Conservation (phyloP, 2,797 vertebrate species). For the Nyctalus aviator region DNA sequence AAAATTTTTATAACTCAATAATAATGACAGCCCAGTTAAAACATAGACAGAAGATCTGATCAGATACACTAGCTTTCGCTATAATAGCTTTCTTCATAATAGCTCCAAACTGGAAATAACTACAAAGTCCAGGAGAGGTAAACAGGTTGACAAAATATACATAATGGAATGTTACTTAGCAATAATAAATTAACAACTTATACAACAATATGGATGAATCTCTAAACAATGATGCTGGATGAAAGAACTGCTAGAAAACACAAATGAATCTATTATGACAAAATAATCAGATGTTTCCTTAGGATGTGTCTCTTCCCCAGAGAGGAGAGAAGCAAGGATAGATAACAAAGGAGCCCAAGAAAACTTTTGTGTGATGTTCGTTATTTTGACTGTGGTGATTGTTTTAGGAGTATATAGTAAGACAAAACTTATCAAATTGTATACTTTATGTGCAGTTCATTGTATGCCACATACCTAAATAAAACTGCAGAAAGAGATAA, state of each 20-base stretch:
- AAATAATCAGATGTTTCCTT: background rate
- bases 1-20: background rate
- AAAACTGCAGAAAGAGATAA: background rate
- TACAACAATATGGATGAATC: background rate
- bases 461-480: background rate
- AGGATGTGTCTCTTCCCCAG: background rate
- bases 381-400: background rate
- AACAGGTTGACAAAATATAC: background rate
- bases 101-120: background rate
- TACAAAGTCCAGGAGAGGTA: background rate
- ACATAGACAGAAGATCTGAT: background rate
- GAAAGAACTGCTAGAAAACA: background rate
- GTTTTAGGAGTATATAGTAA: background rate
- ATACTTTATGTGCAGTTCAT: background rate
- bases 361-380: background rate
- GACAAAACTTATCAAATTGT: background rate
- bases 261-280: background rate
- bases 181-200: background rate
- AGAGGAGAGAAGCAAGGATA: background rate
- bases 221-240: background rate
- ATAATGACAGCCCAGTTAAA: background rate
- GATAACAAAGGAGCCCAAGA: background rate
- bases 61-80: background rate
- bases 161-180: background rate
- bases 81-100: background rate